Evolutionary conservation across 1,140 invertebrate genomes (phyloP), one percentile per base, ranked within the genome.

Genomic region (Branchinecta lynchi): DNA sequence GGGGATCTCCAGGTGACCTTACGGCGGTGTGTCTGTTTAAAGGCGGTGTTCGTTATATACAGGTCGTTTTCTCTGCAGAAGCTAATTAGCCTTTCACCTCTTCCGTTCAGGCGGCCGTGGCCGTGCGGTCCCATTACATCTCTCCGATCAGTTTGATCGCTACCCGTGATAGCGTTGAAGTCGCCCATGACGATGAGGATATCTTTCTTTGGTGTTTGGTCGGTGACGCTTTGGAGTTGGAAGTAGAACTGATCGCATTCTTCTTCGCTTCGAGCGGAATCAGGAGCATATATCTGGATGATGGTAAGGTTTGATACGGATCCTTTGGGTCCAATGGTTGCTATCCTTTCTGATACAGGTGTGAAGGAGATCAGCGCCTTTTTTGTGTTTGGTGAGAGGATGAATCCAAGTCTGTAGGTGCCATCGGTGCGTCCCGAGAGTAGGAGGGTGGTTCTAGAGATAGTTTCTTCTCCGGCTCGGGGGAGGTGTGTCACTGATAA

Each of bases 121-220:
- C 46, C 46, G 46, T 51, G 46, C 46, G 46, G 46, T 51, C 46
- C 46, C 46, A 51, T 51, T 51, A 9, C 46, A 51, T 51, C 46
- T 51, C 46, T 51, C n/a, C n/a, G n/a, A 51, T 51, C 46, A 51
- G n/a, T 51, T n/a, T 51, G 46, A 51, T 51, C 46, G 46, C n/a
- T 51, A n/a, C 46, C 46, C 46, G n/a, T 51, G 46, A 51, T n/a
- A n/a, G n/a, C n/a, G n/a, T n/a, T n/a, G n/a, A n/a, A n/a, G n/a
- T n/a, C n/a, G n/a, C n/a, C n/a, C n/a, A n/a, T n/a, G n/a, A n/a
- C n/a, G n/a, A n/a, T n/a, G n/a, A n/a, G n/a, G n/a, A n/a, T n/a
- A n/a, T n/a, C n/a, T n/a, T n/a, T n/a, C n/a, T n/a, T n/a, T n/a
- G n/a, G n/a, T n/a, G n/a, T n/a, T n/a, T n/a, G 46, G 46, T 51